Percentiles rank a stretch among this genome's conserved stretches.
phyloP scores from a whole-genome alignment of 1,140 invertebrate species.

The Bradysia coprophila region DNA sequence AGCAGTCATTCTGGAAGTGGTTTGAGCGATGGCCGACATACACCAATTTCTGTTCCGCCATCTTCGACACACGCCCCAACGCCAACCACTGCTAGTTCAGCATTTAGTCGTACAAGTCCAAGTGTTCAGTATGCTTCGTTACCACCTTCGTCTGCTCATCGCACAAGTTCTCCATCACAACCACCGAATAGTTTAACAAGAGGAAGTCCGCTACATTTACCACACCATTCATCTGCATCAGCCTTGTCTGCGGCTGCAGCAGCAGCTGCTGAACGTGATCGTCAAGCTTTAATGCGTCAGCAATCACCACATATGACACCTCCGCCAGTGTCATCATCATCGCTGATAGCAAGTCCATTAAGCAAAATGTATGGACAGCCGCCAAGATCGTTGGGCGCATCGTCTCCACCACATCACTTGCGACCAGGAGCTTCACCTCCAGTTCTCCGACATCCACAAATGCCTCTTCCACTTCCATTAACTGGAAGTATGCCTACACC shows the following conservation, averaged over 20 bases:
- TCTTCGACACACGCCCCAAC: constrained; percentile 9
- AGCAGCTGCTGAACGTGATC: constrained; percentile 20
- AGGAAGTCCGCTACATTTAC: constrained; percentile 19
- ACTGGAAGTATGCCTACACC: constrained; percentile 18
- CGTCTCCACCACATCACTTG: constrained; percentile 23
- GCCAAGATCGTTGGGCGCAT: constrained; percentile 18
- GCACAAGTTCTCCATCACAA: constrained; percentile 17
- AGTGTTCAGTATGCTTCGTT: constrained; percentile 13
- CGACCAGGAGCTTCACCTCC: constrained; percentile 22
- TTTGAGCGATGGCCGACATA: neutral
- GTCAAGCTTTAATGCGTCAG: constrained; percentile 20
- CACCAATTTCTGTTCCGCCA: constrained; percentile 10
- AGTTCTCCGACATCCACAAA: constrained; percentile 22
- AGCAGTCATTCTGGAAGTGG: neutral
- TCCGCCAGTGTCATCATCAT: constrained; percentile 23
- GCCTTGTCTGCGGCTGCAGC: constrained; percentile 18
- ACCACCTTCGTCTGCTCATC: constrained; percentile 14
- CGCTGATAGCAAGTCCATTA: constrained; percentile 22
- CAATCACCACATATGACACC: constrained; percentile 25
- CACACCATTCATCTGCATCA: constrained; percentile 20
- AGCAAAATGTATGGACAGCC: constrained; percentile 21
- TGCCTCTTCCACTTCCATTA: constrained; percentile 20
- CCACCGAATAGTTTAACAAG: constrained; percentile 20
- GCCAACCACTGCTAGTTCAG: constrained; percentile 10
- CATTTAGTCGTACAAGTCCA: constrained; percentile 23